Conservation (phyloP, 2,113 vertebrate species). For the Pelodiscus sinensis region DNA sequence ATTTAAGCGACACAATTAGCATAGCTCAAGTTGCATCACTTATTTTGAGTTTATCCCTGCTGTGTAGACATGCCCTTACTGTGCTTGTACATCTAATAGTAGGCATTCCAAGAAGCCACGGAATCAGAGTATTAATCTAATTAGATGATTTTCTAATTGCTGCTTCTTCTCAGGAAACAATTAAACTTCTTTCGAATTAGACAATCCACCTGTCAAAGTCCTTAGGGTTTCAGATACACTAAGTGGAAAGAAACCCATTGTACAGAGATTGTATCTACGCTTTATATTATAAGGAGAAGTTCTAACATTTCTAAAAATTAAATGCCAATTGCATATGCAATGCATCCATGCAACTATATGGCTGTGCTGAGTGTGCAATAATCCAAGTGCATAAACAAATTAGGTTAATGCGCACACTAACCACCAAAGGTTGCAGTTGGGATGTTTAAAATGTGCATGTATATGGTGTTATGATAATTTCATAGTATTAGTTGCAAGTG, state of each 20-base stretch:
- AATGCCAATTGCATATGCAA: neutral
- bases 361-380: neutral
- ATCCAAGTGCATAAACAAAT: neutral
- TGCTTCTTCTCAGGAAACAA: slow-evolving; percentile 31
- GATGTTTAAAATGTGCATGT: neutral
- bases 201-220: neutral
- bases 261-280: neutral
- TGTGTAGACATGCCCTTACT: neutral
- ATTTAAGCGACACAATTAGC: too few species aligned
- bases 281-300: neutral
- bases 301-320: neutral
- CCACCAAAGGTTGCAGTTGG: neutral
- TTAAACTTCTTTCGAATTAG: slow-evolving; percentile 40
- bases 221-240: neutral
- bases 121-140: slow-evolving; percentile 18
- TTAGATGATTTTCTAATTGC: slow-evolving; percentile 5
- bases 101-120: neutral
- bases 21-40: too few species aligned
- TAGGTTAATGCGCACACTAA: neutral
- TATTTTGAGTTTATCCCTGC: too few species aligned
- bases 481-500: neutral
- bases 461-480: neutral
- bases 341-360: neutral
- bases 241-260: slow-evolving; percentile 14
- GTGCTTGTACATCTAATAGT: neutral